Evolutionary conservation across 1,140 invertebrate species (phyloP), one percentile per base, ranked within the genome.

Genomic region (Globodera ellingtonae): DNA sequence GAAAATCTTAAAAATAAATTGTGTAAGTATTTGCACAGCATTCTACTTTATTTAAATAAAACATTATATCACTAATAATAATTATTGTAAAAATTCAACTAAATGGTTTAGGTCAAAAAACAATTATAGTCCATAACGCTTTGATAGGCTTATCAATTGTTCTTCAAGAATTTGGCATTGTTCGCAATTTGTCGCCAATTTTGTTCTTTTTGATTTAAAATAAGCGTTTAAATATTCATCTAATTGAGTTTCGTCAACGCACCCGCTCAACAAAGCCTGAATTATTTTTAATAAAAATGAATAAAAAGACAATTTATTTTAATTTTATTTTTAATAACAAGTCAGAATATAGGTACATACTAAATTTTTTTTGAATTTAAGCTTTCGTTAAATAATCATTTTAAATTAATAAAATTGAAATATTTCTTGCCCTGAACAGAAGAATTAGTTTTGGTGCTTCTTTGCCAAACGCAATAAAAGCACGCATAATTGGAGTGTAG

Each of bases 101-200:
- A 35, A 35, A 35, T 35, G 35, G 3, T 35, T 35, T 35, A 35
- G 35, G 35, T 35, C 35, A 35, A 35, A 35, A 35, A 35, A 35
- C 46, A n/a, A n/a, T 72, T 72, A 47, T 72, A 47, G 70, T 72
- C 50, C 70, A 72, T 18, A 72, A 72, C 1, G 46, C 46, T 47
- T 47, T 47, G 50, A 47, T 47, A 72, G 6, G 18, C 18, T 72
- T 72, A 52, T 8, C 15, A 52, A 52, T 72, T 72, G 21, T 47
- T 6, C 3, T 24, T 72, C 46, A 18, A 72, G 6, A 2, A 8
- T 18, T 21, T n/a, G 21, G 15, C 6, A 50, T 18, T 18, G 6
- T 24, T 72, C 0, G 21, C 70, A 72, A 18, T 50, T 47, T 47
- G 50, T 72, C 50, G 15, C 50, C n/a, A 50, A n/a, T 72, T 72